Evolutionary conservation across 2,797 vertebrate genomes (phyloP).

Genomic region (Dipus sagitta): DNA sequence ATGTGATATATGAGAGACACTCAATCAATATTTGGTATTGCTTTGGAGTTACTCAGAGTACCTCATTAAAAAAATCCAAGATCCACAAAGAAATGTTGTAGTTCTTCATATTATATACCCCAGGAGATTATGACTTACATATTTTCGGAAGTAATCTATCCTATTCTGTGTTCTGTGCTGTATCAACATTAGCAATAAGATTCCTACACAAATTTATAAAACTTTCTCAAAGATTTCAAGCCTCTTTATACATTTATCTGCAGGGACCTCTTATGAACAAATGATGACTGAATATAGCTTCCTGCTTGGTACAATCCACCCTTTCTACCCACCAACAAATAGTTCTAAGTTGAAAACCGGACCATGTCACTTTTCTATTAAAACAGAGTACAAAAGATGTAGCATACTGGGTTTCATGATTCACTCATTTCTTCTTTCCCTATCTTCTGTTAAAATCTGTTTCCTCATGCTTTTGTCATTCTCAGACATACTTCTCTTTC

Average conservation of each 20-base stretch:
- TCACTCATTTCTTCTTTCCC: not conserved
- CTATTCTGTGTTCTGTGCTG: conserved; percentile 66
- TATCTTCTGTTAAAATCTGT: not conserved
- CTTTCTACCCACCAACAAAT: not conserved
- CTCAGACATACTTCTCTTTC: not conserved
- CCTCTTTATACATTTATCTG: conserved; percentile 14
- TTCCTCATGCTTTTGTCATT: conserved; percentile 3
- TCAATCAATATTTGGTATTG: conserved; percentile 63
- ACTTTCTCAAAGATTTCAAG: conserved; percentile 38
- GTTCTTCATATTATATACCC: conserved; percentile 3
- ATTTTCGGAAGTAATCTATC: conserved; percentile 69
- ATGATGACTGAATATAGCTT: conserved; percentile 29
- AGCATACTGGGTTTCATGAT: not conserved
- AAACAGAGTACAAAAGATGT: not conserved
- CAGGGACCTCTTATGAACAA: conserved; percentile 18
- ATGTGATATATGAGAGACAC: not conserved
- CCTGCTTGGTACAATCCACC: not conserved
- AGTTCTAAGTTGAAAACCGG: conserved; percentile 31
- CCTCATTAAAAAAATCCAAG: conserved; percentile 65
- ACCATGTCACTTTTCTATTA: conserved; percentile 4
- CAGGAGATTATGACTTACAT: conserved; percentile 53
- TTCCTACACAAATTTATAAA: conserved; percentile 60
- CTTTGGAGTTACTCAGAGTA: conserved; percentile 62
- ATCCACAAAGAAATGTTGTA: conserved; percentile 4
- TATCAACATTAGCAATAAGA: conserved; percentile 59